Conservation (phyloP, 2,888 invertebrate genomes). For the Melanchra persicariae region DNA sequence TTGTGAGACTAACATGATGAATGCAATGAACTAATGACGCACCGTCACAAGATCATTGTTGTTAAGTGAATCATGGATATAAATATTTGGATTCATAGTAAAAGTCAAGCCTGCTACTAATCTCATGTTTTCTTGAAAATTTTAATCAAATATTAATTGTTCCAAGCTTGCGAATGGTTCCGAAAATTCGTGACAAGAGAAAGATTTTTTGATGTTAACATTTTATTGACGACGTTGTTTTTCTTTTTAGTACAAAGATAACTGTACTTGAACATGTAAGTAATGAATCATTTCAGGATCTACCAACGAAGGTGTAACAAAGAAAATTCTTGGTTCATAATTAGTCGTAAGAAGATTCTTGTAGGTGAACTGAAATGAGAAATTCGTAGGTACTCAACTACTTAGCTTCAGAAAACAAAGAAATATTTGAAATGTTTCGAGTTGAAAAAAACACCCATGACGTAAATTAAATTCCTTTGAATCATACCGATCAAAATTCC, state of each 20-base stretch:
- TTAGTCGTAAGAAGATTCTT: not conserved
- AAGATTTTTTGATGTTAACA: not conserved
- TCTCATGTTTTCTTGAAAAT: not conserved
- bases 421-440: slow-evolving; percentile 13
- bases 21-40: slow-evolving; percentile 40
- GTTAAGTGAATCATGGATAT: not conserved
- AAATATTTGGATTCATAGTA: not conserved
- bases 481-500: slow-evolving; percentile 38
- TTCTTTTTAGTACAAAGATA: not conserved
- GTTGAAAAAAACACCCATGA: not conserved
- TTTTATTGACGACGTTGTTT: not conserved
- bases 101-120: not conserved
- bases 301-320: slow-evolving; percentile 7
- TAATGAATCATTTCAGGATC: not conserved
- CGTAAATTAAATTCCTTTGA: slow-evolving; percentile 33
- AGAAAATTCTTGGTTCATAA: slow-evolving; percentile 9
- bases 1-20: slow-evolving; percentile 20
- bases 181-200: not conserved
- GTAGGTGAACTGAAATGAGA: not conserved
- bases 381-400: not conserved
- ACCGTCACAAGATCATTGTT: slow-evolving; percentile 6
- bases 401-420: slow-evolving; percentile 19
- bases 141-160: not conserved
- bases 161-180: not conserved
- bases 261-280: not conserved